Evolutionary conservation across 2,113 vertebrate species (phyloP), one percentile per base, ranked within the genome.

Genomic region (Melanerpes formicivorus): DNA sequence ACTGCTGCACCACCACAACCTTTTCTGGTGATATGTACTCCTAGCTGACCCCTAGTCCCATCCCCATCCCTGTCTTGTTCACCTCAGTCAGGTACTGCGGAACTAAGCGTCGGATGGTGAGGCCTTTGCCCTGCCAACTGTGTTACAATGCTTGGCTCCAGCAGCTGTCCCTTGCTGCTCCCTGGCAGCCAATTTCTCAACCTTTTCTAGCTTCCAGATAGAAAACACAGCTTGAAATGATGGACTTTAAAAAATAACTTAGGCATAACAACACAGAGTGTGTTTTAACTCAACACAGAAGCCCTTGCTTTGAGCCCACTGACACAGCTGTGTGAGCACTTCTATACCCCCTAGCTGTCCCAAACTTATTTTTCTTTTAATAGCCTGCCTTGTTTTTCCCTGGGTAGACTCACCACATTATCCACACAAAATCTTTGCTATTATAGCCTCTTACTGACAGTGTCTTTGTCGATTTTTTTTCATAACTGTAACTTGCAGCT

Each of bases 211-310:
- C 76, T 83, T 83, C 76, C 80, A 88, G 52, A 70, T 52, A 93
- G 32, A 90, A 91, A 87, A 86, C 78, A 93, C 88, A 95, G 83
- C 71, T 88, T 90, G 80, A 94, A 18, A 76, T 37, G 12, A 84
- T 30, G 29, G 13, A 29, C 18, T 71, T 73, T 70, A 21, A 15
- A 64, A 94, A 93, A 84, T 42, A 81, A 32, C 22, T 87, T 87
- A 91, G 93, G 44, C 54, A 65, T 67, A 91, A 90, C 27, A 94
- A 80, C 11, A 76, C 72, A 84, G 17, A 52, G 42, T 66, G 55
- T 62, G 15, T 37, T 95, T 93, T 91, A 88, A 84, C 56, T 46
- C 55, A 76, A 42, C 2, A 19, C 81, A 91, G 74, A 84, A 93
- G 69, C 46, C 64, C 90, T 55, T 82, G 19, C 75, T 88, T 75